Conservation (phyloP, 2,888 invertebrate genomes). For the Melipona beecheii region DNA sequence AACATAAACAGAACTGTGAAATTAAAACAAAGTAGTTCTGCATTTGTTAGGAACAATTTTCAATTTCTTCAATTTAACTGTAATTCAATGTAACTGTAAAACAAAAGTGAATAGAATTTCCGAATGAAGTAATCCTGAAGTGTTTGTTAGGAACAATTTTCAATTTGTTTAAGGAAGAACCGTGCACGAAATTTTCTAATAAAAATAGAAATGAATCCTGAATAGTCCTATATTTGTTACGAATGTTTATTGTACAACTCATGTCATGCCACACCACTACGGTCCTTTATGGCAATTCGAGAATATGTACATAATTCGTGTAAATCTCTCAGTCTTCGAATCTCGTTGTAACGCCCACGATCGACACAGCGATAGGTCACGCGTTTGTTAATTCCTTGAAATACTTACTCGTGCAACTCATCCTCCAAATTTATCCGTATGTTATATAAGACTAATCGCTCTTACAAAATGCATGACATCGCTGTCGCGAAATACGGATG, state of each 20-base stretch:
- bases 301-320: slow-evolving; percentile 44
- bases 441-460: slow-evolving; percentile 49
- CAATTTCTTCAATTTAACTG: background rate
- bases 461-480: background rate
- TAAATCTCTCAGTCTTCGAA: slow-evolving; percentile 53
- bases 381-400: slow-evolving; percentile 51
- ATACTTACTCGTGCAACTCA: slow-evolving; percentile 62
- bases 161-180: background rate
- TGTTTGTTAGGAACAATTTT: background rate
- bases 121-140: background rate
- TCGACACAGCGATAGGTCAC: slow-evolving; percentile 40
- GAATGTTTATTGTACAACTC: slow-evolving; percentile 23
- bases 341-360: slow-evolving; percentile 60
- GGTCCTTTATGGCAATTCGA: slow-evolving; percentile 51
- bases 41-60: background rate
- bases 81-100: no score
- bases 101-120: background rate
- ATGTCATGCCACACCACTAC: slow-evolving; percentile 49
- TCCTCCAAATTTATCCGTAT: slow-evolving; percentile 50
- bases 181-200: no score
- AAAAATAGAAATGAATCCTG: background rate
- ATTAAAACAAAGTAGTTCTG: no score
- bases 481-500: no score
- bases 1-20: no score
- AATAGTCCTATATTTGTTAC: no score